Conservation (phyloP, 2,888 invertebrate species). For the Nysson spinosus region DNA sequence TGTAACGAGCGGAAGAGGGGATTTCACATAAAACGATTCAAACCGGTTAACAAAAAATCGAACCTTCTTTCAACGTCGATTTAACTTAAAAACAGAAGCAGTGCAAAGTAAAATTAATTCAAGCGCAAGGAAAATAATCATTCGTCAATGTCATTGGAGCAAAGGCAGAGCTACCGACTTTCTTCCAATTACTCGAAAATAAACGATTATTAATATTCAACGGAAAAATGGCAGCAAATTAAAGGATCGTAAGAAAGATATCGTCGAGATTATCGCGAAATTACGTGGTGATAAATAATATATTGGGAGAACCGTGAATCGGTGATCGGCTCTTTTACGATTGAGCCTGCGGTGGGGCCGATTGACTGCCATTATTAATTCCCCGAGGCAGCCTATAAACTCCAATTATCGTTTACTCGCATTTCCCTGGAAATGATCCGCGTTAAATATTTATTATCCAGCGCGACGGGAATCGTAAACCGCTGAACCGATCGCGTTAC, state of each 20-base stretch:
- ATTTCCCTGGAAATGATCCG: conserved; percentile 54
- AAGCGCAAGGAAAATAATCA: no score
- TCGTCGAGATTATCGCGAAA: conserved; percentile 21
- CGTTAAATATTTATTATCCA: conserved; percentile 52
- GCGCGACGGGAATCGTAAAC: conserved; percentile 39
- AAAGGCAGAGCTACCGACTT: no score
- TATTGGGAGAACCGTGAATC: conserved; percentile 45
- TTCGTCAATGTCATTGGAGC: no score
- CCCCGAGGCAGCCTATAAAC: conserved; percentile 50
- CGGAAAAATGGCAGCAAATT: background rate
- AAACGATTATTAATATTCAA: no score
- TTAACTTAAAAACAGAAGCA: no score
- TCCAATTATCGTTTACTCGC: conserved; percentile 56
- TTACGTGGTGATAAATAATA: conserved; percentile 30
- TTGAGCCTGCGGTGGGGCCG: conserved; percentile 8
- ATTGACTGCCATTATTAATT: conserved; percentile 44
- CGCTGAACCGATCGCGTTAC: conserved; percentile 21
- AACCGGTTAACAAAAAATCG: no score
- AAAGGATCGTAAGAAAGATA: background rate
- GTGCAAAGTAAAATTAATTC: no score
- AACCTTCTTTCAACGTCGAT: no score
- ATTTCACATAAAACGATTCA: no score
- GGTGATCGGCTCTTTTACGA: conserved; percentile 52
- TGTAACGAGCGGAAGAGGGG: no score
- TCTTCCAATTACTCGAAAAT: no score